Conservation (phyloP, 1,140 invertebrate genomes). For the Augochlora pura region DNA sequence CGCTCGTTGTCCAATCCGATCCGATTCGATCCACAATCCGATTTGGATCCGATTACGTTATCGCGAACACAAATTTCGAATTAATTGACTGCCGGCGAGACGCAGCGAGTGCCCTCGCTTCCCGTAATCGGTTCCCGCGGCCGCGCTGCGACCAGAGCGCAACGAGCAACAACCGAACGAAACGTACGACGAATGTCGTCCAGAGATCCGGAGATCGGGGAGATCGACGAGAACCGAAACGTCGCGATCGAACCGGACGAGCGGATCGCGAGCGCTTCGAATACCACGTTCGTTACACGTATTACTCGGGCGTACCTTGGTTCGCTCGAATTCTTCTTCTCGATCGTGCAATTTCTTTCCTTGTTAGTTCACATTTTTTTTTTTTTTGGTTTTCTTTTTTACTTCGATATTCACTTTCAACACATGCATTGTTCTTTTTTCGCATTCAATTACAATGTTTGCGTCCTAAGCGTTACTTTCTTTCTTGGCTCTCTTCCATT, state of each 20-base stretch:
- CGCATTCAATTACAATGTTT: slow-evolving; percentile 42
- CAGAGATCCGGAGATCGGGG: neutral
- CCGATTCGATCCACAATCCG: neutral
- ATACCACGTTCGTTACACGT: neutral
- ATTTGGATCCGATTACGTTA: neutral
- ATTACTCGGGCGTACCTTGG: slow-evolving; percentile 21
- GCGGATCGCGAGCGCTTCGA: neutral
- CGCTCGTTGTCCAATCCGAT: neutral
- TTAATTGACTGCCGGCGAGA: slow-evolving; percentile 57
- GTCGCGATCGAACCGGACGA: too few species aligned
- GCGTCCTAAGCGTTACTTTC: slow-evolving; percentile 10
- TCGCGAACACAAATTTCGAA: slow-evolving; percentile 48
- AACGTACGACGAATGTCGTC: too few species aligned
- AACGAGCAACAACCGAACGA: neutral
- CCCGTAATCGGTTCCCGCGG: neutral
- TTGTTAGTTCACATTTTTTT: neutral
- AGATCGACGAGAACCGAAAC: neutral
- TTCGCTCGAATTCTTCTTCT: slow-evolving; percentile 19
- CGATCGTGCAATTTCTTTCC: slow-evolving; percentile 9
- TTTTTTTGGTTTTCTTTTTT: slow-evolving; percentile 46
- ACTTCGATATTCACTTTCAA: slow-evolving; percentile 68
- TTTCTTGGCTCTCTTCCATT: slow-evolving; percentile 26
- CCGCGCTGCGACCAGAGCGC: too few species aligned
- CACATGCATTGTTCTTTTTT: slow-evolving; percentile 71
- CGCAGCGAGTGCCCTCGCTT: neutral